These are phyloP conservation scores for Ptilodon capucinus DNA, from an alignment of 2,888 invertebrate genomes.

Conservation along the genomic window DNA sequence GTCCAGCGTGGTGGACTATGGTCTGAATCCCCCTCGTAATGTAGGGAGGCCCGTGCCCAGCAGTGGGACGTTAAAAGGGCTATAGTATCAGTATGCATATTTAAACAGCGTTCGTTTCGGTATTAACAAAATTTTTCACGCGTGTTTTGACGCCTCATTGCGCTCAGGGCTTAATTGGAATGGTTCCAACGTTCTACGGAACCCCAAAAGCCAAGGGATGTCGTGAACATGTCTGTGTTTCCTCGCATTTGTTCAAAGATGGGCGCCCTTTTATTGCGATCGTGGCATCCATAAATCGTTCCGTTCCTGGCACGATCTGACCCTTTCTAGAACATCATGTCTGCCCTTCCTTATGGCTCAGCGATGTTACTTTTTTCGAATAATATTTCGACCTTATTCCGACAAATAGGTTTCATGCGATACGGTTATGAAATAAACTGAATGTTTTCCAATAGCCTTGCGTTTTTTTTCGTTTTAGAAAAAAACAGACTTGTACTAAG, in stretches of 20 bases:
- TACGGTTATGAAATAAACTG: not conserved
- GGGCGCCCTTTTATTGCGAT: slow-evolving; percentile 14
- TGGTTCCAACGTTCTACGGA: slow-evolving; percentile 5
- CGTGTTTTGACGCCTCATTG: too few species aligned
- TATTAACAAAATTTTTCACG: too few species aligned
- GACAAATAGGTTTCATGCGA: not conserved
- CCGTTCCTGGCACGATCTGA: slow-evolving; percentile 11
- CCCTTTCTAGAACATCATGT: slow-evolving; percentile 3
- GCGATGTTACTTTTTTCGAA: not conserved
- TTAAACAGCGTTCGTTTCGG: too few species aligned
- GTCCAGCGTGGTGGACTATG: too few species aligned
- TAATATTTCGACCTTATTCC: not conserved
- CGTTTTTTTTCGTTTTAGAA: too few species aligned
- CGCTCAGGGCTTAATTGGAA: not conserved
- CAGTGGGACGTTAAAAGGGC: too few species aligned
- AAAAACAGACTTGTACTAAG: too few species aligned
- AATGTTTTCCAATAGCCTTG: too few species aligned
- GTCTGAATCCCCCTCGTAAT: too few species aligned
- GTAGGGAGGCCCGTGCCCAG: too few species aligned
- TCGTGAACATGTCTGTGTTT: slow-evolving; percentile 9
- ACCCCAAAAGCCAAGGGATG: slow-evolving; percentile 2
- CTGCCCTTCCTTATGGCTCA: not conserved
- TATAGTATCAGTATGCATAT: too few species aligned
- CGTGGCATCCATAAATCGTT: slow-evolving; percentile 14
- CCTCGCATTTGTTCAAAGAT: not conserved